These are phyloP conservation scores for Dendrocopos noguchii DNA, from an alignment of 2,113 vertebrate species.

Conservation along the genomic window DNA sequence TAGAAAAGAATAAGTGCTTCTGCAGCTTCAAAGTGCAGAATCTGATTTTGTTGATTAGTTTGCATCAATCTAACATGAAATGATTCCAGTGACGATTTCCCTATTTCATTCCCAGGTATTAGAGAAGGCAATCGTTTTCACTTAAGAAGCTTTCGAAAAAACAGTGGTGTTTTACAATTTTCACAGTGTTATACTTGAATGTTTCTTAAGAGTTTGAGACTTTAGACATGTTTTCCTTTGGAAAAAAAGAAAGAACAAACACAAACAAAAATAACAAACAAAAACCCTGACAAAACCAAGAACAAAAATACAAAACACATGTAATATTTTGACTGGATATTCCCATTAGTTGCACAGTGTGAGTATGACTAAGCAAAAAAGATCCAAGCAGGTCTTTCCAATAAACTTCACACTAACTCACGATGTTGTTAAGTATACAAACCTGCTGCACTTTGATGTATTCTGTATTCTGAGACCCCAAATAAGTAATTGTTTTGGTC, in stretches of 20 bases:
- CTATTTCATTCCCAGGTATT: background rate
- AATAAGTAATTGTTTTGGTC: background rate
- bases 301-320: background rate
- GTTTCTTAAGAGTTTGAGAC: background rate
- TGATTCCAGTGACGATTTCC: background rate
- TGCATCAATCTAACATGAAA: background rate
- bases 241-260: background rate
- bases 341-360: rapidly evolving
- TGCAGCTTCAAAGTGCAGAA: background rate
- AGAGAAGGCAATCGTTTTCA: background rate
- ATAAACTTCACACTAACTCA: background rate
- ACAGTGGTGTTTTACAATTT: background rate
- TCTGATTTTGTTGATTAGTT: background rate
- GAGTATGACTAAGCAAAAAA: background rate
- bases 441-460: background rate
- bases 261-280: too few species aligned
- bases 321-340: background rate
- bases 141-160: background rate
- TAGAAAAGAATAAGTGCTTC: background rate
- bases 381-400: background rate
- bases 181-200: background rate
- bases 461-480: background rate
- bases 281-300: too few species aligned
- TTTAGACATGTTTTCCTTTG: background rate
- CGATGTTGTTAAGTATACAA: rapidly evolving